Evolutionary conservation across 2,797 vertebrate species (phyloP), one percentile per base, ranked within the genome.

Genomic region (Eidolon dupreanum): DNA sequence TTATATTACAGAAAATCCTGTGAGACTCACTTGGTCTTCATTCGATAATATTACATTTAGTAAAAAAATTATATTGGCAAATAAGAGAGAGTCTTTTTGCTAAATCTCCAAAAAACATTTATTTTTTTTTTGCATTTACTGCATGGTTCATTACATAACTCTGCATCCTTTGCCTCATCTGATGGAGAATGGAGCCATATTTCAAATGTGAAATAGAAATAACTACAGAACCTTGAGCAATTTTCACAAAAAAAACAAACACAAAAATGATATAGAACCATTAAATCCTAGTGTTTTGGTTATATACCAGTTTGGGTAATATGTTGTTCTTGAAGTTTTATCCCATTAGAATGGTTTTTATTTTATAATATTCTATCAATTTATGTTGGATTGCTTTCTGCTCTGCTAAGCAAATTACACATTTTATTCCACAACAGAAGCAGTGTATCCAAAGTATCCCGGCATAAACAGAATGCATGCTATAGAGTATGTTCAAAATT

Each of bases 161-260:
- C 19, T 94, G 46, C 28, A 87, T 93, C 53, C 86, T 93, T 71
- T 79, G 13, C 46, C 75, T 89, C 63, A 79, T 63, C 31, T 91
- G 70, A 84, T 55, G 17, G 57, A 86, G 26, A 96, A 71, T 33
- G 28, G 59, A 85, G 36, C 19, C 33, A 61, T 89, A 70, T 95
- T 97, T 97, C 81, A 96, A 96, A 92, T 63, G n/a, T 53, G 71
- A 93, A 96, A 81, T 65, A 77, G 63, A 61, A 96, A 93, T 61
- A 94, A 63, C 66, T 88, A 90, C 10, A 63, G 16, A 94, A 90
- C 51, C 12, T 55, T 12, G 19, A 71, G 57, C 51, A 93, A 68
- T 84, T 57, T 96, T 94, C 41, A 88, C 51, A 77, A 95, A 89
- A 89, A 92, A 97, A 95, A 87, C 49, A 96, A 94, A 89, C 57